Percentiles rank a stretch among this genome's conserved stretches.
Evolutionary conservation across 2,113 vertebrate species (phyloP).

Genomic region (Argyrosomus japonicus): DNA sequence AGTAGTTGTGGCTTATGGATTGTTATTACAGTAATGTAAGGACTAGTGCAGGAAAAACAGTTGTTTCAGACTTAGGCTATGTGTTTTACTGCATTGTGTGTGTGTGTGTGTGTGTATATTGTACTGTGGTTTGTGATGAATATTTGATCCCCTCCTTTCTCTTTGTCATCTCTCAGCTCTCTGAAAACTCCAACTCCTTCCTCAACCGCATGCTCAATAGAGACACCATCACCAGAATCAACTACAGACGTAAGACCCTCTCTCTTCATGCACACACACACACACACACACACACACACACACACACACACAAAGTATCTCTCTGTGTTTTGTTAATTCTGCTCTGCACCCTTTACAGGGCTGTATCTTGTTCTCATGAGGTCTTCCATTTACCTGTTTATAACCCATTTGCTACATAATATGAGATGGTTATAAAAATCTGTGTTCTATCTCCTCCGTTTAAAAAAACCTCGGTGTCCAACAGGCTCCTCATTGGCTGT

Average conservation of each 20-base stretch:
- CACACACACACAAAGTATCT: not conserved
- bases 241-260: conserved; percentile 81
- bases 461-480: not conserved
- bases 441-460: not conserved
- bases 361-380: not conserved
- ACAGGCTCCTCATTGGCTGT: not conserved
- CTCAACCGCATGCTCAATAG: conserved; percentile 98
- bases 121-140: conserved; percentile 65
- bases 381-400: not conserved
- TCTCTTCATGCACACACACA: not conserved
- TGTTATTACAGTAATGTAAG: conserved; percentile 10
- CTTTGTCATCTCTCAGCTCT: conserved; percentile 84
- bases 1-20: conserved; percentile 1
- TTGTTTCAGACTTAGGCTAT: not conserved
- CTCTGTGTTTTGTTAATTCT: not conserved
- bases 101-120: conserved; percentile 10
- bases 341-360: not conserved
- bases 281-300: not conserved
- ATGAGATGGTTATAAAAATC: not conserved
- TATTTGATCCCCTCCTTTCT: conserved; percentile 32
- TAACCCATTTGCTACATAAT: not conserved
- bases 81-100: not conserved
- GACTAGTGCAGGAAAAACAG: not conserved
- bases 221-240: conserved; percentile 98
- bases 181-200: conserved; percentile 94